Base-by-base conservation (phyloP, 2,113 vertebrate species). In the Prionailurus bengalensis region DNA sequence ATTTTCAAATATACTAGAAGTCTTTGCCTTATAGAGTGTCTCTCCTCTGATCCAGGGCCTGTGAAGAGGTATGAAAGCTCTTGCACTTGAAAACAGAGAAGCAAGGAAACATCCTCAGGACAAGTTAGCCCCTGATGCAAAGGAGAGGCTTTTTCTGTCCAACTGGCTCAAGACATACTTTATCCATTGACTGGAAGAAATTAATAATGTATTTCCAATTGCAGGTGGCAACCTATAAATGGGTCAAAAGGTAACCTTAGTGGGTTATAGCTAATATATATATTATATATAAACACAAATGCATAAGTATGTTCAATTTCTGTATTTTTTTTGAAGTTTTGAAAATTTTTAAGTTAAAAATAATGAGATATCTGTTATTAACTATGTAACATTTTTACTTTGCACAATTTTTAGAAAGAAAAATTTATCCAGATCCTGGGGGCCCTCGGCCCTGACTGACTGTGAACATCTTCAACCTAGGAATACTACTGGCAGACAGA, bases 291-390 rank as follows among this genome's bases (percentile, higher is more conserved):
- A 55, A 55, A 81, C 12, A 45, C 19, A 11, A 21, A 33, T 36
- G 10, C 23, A 55, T 51, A 74, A 29, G 29, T 33, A 51, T 11
- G 84, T 36, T 51, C 70, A 92, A 74, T 89, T 84, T 85, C 2
- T 45, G 1, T 55, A 4, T 33, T 21, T 39, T 68, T 29, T 29
- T 82, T 21, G 8, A 85, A 31, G 80, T 71, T 48, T 86, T 42
- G 63, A 81, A 74, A 86, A n/a, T 63, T 33, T 86, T 70, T 70
- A 45, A 70, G n/a, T 93, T 87, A 86, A 68, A 86, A 74, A 27
- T 51, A 81, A 9, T 48, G 66, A 10, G 12, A 51, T 51, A 36
- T 65, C 48, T 76, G 11, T 91, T 68, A 51, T 80, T 33, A 27
- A 31, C 31, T 85, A 23, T 33, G 11, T 89, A 58, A 48, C 31